Base-by-base conservation (phyloP, 2,797 vertebrate species). In the Vespertilio murinus region DNA sequence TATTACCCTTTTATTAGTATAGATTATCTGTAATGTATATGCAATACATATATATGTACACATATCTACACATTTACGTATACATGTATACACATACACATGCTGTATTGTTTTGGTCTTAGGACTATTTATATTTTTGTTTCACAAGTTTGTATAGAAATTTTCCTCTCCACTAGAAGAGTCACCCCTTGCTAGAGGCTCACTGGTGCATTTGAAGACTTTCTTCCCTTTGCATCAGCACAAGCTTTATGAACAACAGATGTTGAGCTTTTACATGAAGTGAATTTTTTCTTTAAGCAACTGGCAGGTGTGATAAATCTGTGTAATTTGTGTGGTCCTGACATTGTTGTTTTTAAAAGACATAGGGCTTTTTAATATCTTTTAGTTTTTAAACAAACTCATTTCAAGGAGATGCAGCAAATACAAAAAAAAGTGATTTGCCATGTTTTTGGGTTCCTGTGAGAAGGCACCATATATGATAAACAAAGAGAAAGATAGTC, bases 251-350 rank as follows among this genome's bases (percentile, higher is more conserved):
- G 91, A 93, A 83, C 22, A 88, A 40, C 83, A 91, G 67, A 90
- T 92, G 86, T 86, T 93, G 54, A 92, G 52, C 64, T 80, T 90
- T 93, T 71, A 52, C 73, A 52, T 65, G 30, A 90, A 75, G 42
- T 18, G 9, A 49, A 42, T 70, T 30, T 77, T 87, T 77, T 47
- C 70, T 75, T 54, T 45, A 75, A 77, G 64, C 18, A 56, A 91
- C 20, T 11, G 42, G 79, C 82, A 89, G 42, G n/a, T 91, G 35
- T 93, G 78, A 70, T 64, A 67, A 84, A 90, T 56, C 65, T 88
- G 54, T 52, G 33, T 77, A 3, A 40, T 82, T 83, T 89, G 38
- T 45, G 35, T 45, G 75, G 59, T 59, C 49, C 65, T 91, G 56
- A 78, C 16, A 33, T 30, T 40, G 35, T 61, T n/a, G 40, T 59